phyloP scores from a whole-genome alignment of 2,888 invertebrate genomes.

The Lissonota sp. region DNA sequence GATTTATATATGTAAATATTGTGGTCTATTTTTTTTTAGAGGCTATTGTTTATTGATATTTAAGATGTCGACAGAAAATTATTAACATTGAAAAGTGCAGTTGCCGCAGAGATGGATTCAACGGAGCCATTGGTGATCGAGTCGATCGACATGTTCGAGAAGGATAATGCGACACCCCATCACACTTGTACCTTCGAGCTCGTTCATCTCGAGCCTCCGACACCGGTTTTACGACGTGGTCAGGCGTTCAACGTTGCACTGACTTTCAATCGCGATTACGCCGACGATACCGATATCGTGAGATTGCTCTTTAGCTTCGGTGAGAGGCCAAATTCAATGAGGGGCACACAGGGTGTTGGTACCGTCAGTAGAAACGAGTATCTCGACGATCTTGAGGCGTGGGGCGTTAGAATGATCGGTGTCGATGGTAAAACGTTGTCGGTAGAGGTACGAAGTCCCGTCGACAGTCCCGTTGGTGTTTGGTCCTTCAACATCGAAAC shows the following conservation, averaged over 20 bases:
- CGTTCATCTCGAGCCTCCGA: constrained; percentile 87
- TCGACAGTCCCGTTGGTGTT: constrained; percentile 87
- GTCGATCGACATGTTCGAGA: constrained; percentile 87
- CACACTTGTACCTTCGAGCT: constrained; percentile 89
- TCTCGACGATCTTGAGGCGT: constrained; percentile 78
- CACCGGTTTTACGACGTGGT: constrained; percentile 89
- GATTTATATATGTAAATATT: too few species aligned
- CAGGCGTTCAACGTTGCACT: constrained; percentile 89
- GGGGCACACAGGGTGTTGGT: constrained; percentile 85
- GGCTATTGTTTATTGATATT: too few species aligned
- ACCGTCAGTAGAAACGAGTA: constrained; percentile 77
- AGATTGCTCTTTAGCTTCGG: constrained; percentile 89
- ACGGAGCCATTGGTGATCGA: constrained; percentile 86
- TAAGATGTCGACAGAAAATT: too few species aligned
- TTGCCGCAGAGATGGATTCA: constrained; percentile 70
- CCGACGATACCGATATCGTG: constrained; percentile 87
- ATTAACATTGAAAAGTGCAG: too few species aligned
- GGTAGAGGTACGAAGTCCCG: constrained; percentile 87
- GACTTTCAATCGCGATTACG: constrained; percentile 87
- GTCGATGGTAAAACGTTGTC: constrained; percentile 75
- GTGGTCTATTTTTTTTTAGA: too few species aligned
- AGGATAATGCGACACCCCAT: constrained; percentile 89
- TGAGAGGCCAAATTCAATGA: constrained; percentile 85
- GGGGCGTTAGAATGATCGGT: constrained; percentile 83
- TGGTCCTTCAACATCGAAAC: constrained; percentile 89